These are phyloP conservation scores for Pollenia labialis DNA, from an alignment of 2,888 invertebrate genomes.

Conservation along the genomic window DNA sequence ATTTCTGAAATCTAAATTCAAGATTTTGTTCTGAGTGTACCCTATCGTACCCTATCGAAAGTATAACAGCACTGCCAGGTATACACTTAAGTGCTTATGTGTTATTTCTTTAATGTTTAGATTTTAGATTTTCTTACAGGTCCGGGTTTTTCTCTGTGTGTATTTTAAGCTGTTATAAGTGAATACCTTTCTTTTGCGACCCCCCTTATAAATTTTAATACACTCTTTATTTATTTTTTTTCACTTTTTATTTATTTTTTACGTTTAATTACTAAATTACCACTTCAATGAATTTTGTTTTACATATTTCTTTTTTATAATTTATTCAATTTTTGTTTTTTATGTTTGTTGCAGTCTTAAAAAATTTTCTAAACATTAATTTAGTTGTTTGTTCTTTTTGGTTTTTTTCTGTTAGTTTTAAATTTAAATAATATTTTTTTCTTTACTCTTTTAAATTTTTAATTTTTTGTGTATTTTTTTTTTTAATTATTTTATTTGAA, in stretches of 20 bases:
- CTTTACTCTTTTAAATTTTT: conserved; percentile 57
- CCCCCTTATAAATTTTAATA: neutral
- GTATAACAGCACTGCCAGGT: too few species aligned
- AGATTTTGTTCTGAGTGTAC: too few species aligned
- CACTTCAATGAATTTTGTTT: conserved; percentile 82
- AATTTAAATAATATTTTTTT: conserved; percentile 64
- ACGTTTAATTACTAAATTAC: conserved; percentile 78
- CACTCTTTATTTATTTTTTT: conserved; percentile 56
- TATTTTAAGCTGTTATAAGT: too few species aligned
- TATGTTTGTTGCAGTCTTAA: conserved; percentile 81
- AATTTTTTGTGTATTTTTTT: conserved; percentile 43
- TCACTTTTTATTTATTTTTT: conserved; percentile 66
- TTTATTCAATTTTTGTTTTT: conserved; percentile 60
- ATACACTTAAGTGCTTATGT: too few species aligned
- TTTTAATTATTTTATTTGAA: neutral
- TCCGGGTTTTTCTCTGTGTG: too few species aligned
- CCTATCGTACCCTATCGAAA: too few species aligned
- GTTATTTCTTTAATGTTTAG: too few species aligned
- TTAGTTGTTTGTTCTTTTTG: conserved; percentile 67
- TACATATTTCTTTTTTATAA: conserved; percentile 48
- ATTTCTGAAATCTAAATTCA: too few species aligned
- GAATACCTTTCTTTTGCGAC: neutral
- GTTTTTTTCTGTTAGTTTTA: conserved; percentile 50
- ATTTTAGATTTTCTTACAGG: too few species aligned
- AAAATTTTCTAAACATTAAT: conserved; percentile 82